phyloP scores from a whole-genome alignment of 2,797 vertebrate genomes.

The Nasua narica region DNA sequence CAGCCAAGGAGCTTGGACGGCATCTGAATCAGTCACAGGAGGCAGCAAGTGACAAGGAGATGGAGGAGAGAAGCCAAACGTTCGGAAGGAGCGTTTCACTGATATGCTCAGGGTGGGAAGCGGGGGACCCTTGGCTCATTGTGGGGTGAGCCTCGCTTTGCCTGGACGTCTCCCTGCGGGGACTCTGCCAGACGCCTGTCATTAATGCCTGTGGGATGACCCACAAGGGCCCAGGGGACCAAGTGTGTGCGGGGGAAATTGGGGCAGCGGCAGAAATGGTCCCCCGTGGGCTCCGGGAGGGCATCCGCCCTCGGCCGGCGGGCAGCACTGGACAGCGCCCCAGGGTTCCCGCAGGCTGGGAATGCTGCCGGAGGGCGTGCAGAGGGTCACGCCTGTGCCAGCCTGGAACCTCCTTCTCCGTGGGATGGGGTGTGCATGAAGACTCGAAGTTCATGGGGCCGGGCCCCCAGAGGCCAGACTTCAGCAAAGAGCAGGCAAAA shows the following conservation, averaged over 20 bases:
- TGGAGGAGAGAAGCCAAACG: accelerated
- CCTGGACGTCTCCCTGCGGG: background rate
- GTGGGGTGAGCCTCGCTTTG: accelerated
- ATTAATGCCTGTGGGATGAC: accelerated
- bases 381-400: background rate
- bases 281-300: accelerated
- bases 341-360: background rate
- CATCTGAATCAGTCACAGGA: background rate
- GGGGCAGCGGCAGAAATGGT: background rate
- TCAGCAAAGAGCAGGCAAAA: background rate
- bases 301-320: accelerated
- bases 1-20: background rate
- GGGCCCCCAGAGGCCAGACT: background rate
- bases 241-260: background rate
- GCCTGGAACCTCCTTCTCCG: background rate
- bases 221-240: accelerated
- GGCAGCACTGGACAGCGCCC: background rate
- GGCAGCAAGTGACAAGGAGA: background rate
- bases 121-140: accelerated
- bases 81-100: accelerated
- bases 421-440: background rate
- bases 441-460: too few relatives aligned
- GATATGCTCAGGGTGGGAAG: accelerated
- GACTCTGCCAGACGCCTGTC: accelerated
- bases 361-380: accelerated